phyloP scores from a whole-genome alignment of 2,888 invertebrate species.

The Melanotus villosus region DNA sequence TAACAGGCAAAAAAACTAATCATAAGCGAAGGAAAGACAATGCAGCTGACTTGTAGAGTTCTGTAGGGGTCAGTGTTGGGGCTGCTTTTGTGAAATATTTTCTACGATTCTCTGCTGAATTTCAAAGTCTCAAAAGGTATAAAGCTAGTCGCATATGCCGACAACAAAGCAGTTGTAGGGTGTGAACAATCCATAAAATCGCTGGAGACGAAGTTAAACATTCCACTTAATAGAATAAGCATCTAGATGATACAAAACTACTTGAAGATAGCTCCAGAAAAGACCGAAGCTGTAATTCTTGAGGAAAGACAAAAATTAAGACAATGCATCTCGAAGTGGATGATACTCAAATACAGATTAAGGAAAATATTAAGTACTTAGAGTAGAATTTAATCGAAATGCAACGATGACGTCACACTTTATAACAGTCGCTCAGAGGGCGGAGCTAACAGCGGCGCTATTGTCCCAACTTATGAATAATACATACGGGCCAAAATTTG shows the following conservation, averaged over 20 bases:
- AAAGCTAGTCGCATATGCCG: not conserved
- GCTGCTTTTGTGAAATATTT: not conserved
- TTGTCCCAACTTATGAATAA: too few species aligned
- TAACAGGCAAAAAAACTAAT: too few species aligned
- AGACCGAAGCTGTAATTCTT: not conserved
- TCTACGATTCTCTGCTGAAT: not conserved
- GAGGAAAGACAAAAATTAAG: slow-evolving; percentile 18
- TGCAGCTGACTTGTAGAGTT: not conserved
- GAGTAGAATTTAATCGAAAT: too few species aligned
- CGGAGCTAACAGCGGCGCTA: too few species aligned
- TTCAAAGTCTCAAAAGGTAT: not conserved
- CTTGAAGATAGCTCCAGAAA: not conserved
- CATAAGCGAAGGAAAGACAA: too few species aligned
- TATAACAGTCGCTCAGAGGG: too few species aligned
- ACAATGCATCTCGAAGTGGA: too few species aligned
- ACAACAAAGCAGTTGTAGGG: not conserved
- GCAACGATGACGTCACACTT: too few species aligned
- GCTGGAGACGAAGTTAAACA: too few species aligned
- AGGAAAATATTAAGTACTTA: too few species aligned
- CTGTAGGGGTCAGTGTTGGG: not conserved
- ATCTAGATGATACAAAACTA: not conserved
- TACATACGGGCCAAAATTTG: too few species aligned
- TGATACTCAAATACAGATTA: too few species aligned
- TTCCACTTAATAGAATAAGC: not conserved
- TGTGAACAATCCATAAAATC: not conserved